A percentile compares a stretch with the other conserved stretches of the same genome.
Conservation (phyloP, 2,797 vertebrate genomes). For the Thripadectes ignobilis region DNA sequence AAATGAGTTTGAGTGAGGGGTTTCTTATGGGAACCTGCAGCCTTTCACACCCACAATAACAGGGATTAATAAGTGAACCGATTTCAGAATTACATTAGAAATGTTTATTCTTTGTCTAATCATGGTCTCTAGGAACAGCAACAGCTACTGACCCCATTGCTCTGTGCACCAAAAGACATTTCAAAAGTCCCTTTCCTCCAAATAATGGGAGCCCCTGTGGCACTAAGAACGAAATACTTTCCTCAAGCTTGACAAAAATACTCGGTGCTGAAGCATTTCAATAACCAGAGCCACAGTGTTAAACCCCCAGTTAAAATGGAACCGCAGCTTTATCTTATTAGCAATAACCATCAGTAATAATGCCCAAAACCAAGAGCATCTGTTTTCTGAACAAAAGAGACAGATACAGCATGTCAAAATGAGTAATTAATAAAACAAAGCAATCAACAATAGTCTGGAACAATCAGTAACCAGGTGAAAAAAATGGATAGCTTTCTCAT, state of each 20-base stretch:
- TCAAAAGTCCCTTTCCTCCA: neutral
- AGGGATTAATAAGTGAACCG: neutral
- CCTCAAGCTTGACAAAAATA: conserved; percentile 11
- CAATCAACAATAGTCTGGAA: conserved; percentile 65
- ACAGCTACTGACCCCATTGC: neutral
- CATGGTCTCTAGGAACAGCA: neutral
- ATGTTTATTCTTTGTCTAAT: conserved; percentile 13
- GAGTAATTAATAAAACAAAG: conserved; percentile 72
- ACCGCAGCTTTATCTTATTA: conserved; percentile 49
- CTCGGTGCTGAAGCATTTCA: neutral
- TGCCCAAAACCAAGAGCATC: conserved; percentile 56
- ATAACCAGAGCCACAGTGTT: conserved; percentile 4
- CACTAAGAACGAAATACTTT: neutral
- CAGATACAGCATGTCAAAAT: conserved; percentile 67
- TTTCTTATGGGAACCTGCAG: neutral
- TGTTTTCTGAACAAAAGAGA: conserved; percentile 64
- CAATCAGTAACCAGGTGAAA: conserved; percentile 70
- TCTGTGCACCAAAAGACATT: neutral
- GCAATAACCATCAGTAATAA: conserved; percentile 58
- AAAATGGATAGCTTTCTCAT: conserved; percentile 55
- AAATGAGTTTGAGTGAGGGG: neutral
- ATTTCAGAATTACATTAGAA: neutral
- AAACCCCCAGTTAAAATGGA: conserved; percentile 18
- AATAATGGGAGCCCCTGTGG: neutral
- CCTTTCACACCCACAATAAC: neutral